Evolutionary conservation across 2,888 invertebrate genomes (phyloP).

Genomic region (Branchinecta sandiegonensis): DNA sequence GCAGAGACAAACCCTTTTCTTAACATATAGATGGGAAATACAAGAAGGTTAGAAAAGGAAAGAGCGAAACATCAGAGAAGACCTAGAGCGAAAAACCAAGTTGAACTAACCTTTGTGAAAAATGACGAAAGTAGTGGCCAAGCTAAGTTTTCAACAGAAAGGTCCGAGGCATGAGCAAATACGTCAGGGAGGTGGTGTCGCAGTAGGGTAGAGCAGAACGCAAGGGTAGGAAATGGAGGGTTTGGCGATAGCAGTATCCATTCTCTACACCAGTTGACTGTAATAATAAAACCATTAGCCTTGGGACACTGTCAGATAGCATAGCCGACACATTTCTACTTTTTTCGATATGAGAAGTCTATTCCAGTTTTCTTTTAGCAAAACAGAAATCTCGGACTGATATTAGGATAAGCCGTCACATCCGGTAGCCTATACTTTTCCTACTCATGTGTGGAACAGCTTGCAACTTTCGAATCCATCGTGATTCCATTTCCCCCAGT

Average conservation of each 20-base stretch:
- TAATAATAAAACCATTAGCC: not conserved
- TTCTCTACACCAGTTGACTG: slow-evolving; percentile 4
- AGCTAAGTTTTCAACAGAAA: not conserved
- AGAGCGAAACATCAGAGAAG: not conserved
- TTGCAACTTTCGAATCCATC: too few species aligned
- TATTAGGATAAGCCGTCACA: too few species aligned
- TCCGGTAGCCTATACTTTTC: too few species aligned
- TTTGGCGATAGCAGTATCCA: not conserved
- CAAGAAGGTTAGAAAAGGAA: not conserved
- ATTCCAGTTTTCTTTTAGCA: too few species aligned
- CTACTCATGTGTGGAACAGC: too few species aligned
- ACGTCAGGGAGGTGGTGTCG: not conserved
- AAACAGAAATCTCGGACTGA: too few species aligned
- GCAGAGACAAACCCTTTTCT: too few species aligned
- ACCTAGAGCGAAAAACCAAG: not conserved
- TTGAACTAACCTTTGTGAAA: slow-evolving; percentile 1
- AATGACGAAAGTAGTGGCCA: not conserved
- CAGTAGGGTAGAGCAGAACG: not conserved
- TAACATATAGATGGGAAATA: not conserved
- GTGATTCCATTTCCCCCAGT: too few species aligned
- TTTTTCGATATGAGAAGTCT: too few species aligned
- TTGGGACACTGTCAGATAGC: too few species aligned
- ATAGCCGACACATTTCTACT: too few species aligned
- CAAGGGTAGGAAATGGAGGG: not conserved
- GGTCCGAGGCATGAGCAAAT: not conserved